These are phyloP conservation scores for Formica aserva DNA, from an alignment of 2,888 invertebrate genomes.

Conservation along the genomic window DNA sequence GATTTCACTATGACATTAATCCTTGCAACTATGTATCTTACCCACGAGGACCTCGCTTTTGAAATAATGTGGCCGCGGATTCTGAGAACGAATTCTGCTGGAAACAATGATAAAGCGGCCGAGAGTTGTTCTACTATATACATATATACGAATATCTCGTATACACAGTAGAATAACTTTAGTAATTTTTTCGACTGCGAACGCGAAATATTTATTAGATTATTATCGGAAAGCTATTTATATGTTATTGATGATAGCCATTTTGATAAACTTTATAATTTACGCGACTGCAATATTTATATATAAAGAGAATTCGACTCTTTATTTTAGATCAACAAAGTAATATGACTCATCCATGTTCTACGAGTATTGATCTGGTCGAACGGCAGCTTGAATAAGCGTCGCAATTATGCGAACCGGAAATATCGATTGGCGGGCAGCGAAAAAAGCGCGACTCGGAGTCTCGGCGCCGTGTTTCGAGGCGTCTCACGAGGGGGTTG, in stretches of 20 bases:
- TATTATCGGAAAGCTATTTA: background rate
- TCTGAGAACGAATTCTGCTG: slow-evolving; percentile 21
- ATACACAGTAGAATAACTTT: background rate
- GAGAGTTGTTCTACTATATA: background rate
- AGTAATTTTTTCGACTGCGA: background rate
- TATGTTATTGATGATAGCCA: background rate
- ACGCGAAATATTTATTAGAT: background rate
- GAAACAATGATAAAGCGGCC: slow-evolving; percentile 48
- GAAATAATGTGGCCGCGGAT: slow-evolving; percentile 26
- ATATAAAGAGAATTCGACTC: background rate
- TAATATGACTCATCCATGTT: slow-evolving; percentile 28
- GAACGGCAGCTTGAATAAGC: slow-evolving; percentile 45
- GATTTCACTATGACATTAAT: slow-evolving; percentile 76
- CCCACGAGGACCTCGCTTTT: slow-evolving; percentile 51
- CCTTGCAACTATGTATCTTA: slow-evolving; percentile 67
- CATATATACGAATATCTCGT: background rate
- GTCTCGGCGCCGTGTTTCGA: slow-evolving; percentile 50
- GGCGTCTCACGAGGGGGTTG: slow-evolving; percentile 59
- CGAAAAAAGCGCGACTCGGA: slow-evolving; percentile 61
- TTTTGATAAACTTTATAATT: background rate
- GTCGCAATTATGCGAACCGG: slow-evolving; percentile 55
- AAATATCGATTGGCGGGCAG: slow-evolving; percentile 49
- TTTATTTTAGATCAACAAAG: background rate
- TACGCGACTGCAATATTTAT: background rate
- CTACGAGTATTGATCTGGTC: slow-evolving; percentile 47